Evolutionary conservation across 2,113 vertebrate species (phyloP).

Genomic region (Oreotragus oreotragus): DNA sequence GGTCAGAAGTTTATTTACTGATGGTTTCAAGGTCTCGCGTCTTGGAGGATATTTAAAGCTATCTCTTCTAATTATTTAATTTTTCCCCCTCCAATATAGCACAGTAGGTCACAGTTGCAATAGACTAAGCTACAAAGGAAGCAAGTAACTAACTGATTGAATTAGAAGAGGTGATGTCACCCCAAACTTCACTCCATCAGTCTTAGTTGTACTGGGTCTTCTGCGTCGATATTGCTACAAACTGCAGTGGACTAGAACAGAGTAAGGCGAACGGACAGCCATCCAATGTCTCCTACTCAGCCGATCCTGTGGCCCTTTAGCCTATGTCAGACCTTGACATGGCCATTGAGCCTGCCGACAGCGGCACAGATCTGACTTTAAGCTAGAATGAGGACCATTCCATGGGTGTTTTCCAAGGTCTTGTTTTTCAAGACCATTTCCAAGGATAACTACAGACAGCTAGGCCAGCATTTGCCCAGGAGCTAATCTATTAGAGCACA

Average conservation of each 20-base stretch:
- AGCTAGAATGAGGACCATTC: background rate
- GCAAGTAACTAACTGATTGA: background rate
- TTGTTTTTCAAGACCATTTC: background rate
- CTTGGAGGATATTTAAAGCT: background rate
- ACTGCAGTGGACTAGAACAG: background rate
- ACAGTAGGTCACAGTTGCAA: background rate
- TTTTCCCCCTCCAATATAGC: background rate
- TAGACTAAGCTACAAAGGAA: background rate
- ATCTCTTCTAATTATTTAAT: background rate
- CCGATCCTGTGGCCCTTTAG: background rate
- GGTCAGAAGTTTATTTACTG: background rate
- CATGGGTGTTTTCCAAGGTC: too few relatives aligned
- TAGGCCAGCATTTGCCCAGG: background rate
- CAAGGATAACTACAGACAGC: background rate
- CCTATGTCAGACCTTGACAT: background rate
- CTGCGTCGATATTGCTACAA: background rate
- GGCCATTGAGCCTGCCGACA: background rate
- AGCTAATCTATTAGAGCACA: background rate
- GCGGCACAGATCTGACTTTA: background rate
- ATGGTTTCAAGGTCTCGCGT: background rate
- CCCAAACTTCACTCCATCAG: background rate
- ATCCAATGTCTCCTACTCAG: accelerated
- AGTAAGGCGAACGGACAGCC: background rate
- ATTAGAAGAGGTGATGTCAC: background rate
- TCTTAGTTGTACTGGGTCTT: background rate